Base-by-base conservation (phyloP, 2,888 invertebrate genomes). In the Pseudeuparius sepicola region DNA sequence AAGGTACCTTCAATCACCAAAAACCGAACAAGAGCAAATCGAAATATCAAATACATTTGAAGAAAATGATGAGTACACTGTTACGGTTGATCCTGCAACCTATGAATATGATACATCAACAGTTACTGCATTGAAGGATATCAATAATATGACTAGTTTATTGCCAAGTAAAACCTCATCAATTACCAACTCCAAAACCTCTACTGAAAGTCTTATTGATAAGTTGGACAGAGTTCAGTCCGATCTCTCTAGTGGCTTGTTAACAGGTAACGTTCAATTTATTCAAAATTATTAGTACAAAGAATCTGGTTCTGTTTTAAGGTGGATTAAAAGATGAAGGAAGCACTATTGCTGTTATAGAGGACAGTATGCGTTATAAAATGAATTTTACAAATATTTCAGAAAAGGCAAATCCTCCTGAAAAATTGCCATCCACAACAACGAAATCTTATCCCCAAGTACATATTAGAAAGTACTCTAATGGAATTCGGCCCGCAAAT, bases 201-300 rank as follows among this genome's bases (percentile, higher is more conserved):
- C 85, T 0, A 86, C 86, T 2, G 86, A 86, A 63, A 87, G 85
- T 52, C 79, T 87, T 28, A 86, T 83, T 44, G 88, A 88, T 50
- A 87, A 87, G 59, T 63, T 88, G 43, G 87, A 88, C 55, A 70
- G 82, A 33, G 84, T 85, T 7, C 87, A 87, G 51, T 87, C 87
- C 0, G 86, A 86, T 55, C 59, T 88, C 14, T 85, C 84, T 0
- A 82, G 80, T 50, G 80, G 79, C 34, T 72, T 87, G 30, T 61
- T 87, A 14, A 75, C 76, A 3, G 80, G 50, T 50, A 42, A 16
- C 15, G n/a, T n/a, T n/a, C n/a, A n/a, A n/a, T n/a, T 23, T 14
- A 6, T n/a, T n/a, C 4, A 11, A 24, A 13, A 31, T 9, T 29
- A n/a, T 25, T 18, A 10, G 6, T 12, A 20, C n/a, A 20, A 9